Evolutionary conservation across 2,888 invertebrate species (phyloP), one percentile per base, ranked within the genome.

Genomic region (Catocala fraxini): DNA sequence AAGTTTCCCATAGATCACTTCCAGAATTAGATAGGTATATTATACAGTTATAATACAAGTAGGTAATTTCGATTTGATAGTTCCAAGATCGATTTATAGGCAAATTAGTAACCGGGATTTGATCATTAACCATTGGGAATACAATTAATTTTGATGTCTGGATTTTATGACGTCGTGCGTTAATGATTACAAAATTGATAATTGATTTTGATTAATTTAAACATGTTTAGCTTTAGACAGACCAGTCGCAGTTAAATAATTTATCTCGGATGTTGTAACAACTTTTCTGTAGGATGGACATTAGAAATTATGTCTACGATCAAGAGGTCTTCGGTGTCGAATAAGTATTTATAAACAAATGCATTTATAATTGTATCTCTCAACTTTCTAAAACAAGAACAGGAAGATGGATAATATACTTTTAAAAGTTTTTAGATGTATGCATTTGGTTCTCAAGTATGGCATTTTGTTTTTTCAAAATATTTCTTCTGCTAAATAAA

Each of bases 121-220:
- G 56, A 59, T 68, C 59, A 69, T 71, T 59, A 63, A 63, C 10
- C 33, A 46, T 25, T 52, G 56, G 56, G 13, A 48, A 59, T 70
- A 65, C 60, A 61, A 70, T 70, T 35, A 56, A 65, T 62, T 57
- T 47, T 7, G 45, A 51, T 51, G 62, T 56, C 51, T 55, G 63
- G 35, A 25, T 60, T 59, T 35, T 35, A n/a, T 61, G 11, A 59
- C 48, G 61, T 65, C 0, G 51, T 51, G 6, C 5, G 12, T 6
- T 13, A 7, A 39, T 39, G 35, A 39, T 7, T 46, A 13, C 15
- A 9, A 48, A 48, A 48, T 34, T 10, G 10, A 6, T 33, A 48
- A 48, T 33, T 48, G 48, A 48, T n/a, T 48, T 10, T 33, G 48
- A 48, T 48, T 33, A 11, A 48, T 48, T 1, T 48, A 6, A 48